Base-by-base conservation (phyloP, 2,888 invertebrate genomes). In the Sturmia bella region DNA sequence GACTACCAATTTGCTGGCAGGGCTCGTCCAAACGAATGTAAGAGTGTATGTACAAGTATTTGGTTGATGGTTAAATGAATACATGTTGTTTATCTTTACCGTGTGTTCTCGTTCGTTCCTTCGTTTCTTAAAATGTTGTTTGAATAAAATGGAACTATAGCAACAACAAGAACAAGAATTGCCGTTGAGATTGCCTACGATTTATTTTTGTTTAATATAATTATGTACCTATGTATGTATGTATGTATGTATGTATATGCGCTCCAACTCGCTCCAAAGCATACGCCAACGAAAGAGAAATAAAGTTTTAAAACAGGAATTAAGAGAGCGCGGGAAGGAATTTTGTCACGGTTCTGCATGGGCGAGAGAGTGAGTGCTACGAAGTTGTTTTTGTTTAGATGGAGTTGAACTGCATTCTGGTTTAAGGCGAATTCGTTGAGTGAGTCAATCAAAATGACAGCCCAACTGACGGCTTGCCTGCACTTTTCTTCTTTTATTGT, bases 361-460 rank as follows among this genome's bases (percentile, higher is more conserved):
- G 17, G 27, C 59, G 48, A 32, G 41, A 41, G 32, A 5, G 13
- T 9, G 41, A 41, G 21, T 3, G 32, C 6, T 32, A 32, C 3
- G 17, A 19, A 39, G 21, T 37, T 57, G 17, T 57, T 19, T n/a
- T 39, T n/a, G 43, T 39, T 59, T n/a, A 15, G 24, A 27, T 27
- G 12, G 21, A 45, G 15, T 17, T 45, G 61, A 24, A 45, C 15
- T n/a, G 32, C 6, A 50, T 57, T 56, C 15, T 63, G 48, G 37
- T 61, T 73, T 68, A 43, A 69, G 69, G 73, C 77, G 73, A 81
- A 81, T 81, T 77, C 63, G 56, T 64, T 69, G 66, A 73, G 81
- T 81, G 77, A 81, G 77, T 77, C 69, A 81, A 77, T 81, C 73
- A 77, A 77, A 69, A 69, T 77, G 77, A 74, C 77, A 77, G 77